Percentiles rank a stretch among this genome's conserved stretches.
Evolutionary conservation across 2,797 vertebrate genomes (phyloP).

Genomic region (Ispidina picta): DNA sequence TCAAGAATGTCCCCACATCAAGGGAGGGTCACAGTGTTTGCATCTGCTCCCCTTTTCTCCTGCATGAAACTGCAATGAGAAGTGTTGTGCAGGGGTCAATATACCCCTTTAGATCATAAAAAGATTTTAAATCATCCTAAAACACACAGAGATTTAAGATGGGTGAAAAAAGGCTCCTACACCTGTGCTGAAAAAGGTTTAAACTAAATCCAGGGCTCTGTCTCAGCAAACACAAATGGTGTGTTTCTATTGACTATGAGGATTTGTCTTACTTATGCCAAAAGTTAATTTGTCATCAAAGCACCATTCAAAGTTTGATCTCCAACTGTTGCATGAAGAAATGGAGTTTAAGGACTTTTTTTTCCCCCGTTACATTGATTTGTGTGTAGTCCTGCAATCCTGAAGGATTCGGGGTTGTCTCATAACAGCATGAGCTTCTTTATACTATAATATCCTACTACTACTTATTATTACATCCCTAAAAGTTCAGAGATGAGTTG

Average conservation of each 20-base stretch:
- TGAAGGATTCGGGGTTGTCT: neutral
- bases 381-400: neutral
- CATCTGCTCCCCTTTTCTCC: neutral
- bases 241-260: neutral
- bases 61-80: neutral
- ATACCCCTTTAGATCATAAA: neutral
- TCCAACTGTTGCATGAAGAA: neutral
- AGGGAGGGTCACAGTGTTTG: neutral
- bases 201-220: neutral
- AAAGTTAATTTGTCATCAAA: slow-evolving; percentile 23
- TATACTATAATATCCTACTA: neutral
- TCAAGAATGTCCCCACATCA: neutral
- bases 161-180: neutral
- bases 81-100: neutral
- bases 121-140: neutral
- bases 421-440: neutral
- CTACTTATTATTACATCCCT: neutral
- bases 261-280: neutral
- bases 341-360: neutral
- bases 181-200: neutral
- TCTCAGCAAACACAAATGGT: neutral
- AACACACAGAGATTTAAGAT: neutral
- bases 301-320: neutral
- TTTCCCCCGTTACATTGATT: neutral
- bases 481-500: neutral